Conservation (phyloP, 2,797 vertebrate species). For the Lophura swinhoii region DNA sequence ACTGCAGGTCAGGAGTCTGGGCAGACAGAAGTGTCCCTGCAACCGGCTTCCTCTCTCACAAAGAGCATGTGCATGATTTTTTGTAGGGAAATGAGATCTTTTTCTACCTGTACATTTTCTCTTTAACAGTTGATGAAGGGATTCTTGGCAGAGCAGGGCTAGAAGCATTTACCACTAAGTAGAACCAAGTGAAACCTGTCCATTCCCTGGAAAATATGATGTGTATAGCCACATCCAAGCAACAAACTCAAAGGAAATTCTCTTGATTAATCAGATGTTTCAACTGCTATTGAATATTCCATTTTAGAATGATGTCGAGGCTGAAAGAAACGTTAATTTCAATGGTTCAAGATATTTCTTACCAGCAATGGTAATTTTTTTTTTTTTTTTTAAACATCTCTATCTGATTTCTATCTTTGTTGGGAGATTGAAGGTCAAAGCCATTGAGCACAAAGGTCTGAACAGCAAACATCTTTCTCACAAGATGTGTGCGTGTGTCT, state of each 20-base stretch:
- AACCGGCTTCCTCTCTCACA: neutral
- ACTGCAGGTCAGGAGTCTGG: neutral
- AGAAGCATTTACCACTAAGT: neutral
- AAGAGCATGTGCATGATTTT: neutral
- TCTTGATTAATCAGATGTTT: neutral
- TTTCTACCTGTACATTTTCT: neutral
- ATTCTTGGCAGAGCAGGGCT: neutral
- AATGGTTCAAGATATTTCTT: neutral
- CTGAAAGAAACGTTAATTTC: neutral
- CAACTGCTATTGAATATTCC: neutral
- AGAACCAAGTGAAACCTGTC: neutral
- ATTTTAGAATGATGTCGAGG: neutral
- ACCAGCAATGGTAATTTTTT: neutral
- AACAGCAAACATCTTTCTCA: neutral
- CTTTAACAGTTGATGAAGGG: neutral
- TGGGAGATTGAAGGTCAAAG: neutral
- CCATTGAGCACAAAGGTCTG: neutral
- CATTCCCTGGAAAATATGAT: neutral
- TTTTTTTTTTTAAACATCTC: neutral
- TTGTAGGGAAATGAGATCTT: neutral
- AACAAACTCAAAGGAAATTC: neutral
- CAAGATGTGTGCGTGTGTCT: neutral
- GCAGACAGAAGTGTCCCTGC: neutral
- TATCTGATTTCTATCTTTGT: neutral
- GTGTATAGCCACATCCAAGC: neutral